phyloP scores from a whole-genome alignment of 2,888 invertebrate genomes.

The Gari tellinella region DNA sequence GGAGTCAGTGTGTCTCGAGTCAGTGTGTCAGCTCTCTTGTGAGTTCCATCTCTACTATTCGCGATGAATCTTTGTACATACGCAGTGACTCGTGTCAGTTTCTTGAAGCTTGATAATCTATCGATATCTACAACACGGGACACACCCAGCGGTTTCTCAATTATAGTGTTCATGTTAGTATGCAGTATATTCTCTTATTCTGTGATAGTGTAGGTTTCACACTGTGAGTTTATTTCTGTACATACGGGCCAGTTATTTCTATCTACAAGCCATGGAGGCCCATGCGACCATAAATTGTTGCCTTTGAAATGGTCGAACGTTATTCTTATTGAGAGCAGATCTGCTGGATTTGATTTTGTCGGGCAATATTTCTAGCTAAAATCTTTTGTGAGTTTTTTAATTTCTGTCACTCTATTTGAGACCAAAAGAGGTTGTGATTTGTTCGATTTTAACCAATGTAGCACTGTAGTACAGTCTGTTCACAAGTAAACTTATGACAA shows the following conservation, averaged over 20 bases:
- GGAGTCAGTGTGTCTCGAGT: too few species aligned
- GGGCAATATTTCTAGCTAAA: constrained; percentile 13
- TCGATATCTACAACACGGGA: too few species aligned
- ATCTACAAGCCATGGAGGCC: constrained; percentile 15
- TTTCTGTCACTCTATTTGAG: constrained; percentile 20
- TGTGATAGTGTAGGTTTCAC: too few species aligned
- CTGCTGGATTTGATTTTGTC: constrained; percentile 17
- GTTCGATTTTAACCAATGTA: constrained; percentile 14
- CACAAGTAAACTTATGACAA: constrained; percentile 4
- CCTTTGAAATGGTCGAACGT: constrained; percentile 3
- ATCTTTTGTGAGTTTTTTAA: not conserved
- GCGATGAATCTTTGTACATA: constrained; percentile 10
- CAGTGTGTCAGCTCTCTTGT: too few species aligned
- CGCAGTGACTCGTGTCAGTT: constrained; percentile 3
- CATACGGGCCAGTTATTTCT: too few species aligned
- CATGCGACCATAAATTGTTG: constrained; percentile 17
- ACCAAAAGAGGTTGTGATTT: constrained; percentile 12
- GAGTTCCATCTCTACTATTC: too few species aligned
- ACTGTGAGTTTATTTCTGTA: too few species aligned
- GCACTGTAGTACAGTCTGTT: constrained; percentile 24
- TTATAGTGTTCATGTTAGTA: too few species aligned
- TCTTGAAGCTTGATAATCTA: too few species aligned
- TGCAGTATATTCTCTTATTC: too few species aligned
- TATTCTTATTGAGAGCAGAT: constrained; percentile 13
- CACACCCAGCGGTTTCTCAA: too few species aligned